Conservation (phyloP, 2,113 vertebrate genomes). For the Cinclus mexicanus region DNA sequence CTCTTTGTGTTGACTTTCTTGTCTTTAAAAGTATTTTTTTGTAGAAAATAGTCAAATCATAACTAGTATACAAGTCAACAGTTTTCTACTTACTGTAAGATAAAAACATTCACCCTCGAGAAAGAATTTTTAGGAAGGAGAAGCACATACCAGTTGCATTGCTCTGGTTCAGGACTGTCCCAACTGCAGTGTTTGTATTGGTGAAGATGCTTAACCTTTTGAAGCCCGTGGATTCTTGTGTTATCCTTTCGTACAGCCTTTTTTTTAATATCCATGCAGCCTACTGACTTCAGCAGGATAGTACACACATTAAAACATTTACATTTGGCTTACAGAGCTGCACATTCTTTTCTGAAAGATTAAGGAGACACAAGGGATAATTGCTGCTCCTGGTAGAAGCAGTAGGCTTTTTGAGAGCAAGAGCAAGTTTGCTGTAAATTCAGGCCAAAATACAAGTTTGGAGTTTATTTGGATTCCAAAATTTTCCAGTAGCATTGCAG, state of each 20-base stretch:
- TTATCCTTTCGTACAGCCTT: not conserved
- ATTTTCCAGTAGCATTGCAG: not conserved
- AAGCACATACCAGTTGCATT: not conserved
- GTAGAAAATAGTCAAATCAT: not conserved
- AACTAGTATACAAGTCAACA: not conserved
- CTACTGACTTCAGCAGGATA: not conserved
- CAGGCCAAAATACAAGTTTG: not conserved
- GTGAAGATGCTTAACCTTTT: not conserved
- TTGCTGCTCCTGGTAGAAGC: not conserved
- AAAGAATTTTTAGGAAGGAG: not conserved
- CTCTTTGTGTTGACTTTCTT: not conserved
- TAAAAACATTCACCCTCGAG: not conserved
- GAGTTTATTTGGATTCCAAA: conserved; percentile 8
- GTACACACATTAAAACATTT: not conserved
- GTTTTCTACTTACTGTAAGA: not conserved
- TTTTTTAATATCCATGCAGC: not conserved
- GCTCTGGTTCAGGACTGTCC: not conserved
- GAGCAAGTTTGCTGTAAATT: not conserved
- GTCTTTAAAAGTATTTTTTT: not conserved
- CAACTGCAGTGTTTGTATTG: not conserved
- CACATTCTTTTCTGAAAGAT: not conserved
- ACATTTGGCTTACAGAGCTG: not conserved
- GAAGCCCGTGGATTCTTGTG: not conserved
- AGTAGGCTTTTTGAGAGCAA: not conserved
- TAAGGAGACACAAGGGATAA: not conserved